phyloP scores from a whole-genome alignment of 1,140 invertebrate species.

The Eumaeus atala region DNA sequence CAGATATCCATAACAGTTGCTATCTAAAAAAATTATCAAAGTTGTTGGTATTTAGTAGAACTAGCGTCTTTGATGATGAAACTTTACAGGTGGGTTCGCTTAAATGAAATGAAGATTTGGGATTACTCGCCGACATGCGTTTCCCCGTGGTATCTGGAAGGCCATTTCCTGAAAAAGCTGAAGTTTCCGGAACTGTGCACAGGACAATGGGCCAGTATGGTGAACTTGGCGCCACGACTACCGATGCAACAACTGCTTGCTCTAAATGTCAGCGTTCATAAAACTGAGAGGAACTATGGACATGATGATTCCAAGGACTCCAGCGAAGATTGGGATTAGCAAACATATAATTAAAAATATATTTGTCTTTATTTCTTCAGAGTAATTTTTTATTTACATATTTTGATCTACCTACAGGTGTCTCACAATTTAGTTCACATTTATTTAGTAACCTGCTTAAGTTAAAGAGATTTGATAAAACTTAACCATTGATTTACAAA shows the following conservation, averaged over 20 bases:
- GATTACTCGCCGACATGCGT: conserved; percentile 83
- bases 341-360: neutral
- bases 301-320: conserved; percentile 38
- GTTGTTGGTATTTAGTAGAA: no score
- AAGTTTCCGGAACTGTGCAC: conserved; percentile 88
- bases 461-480: no score
- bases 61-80: no score
- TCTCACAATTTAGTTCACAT: no score
- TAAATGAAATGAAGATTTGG: conserved; percentile 81
- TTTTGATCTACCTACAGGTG: no score
- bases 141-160: conserved; percentile 83
- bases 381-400: no score
- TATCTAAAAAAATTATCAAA: no score
- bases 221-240: conserved; percentile 80
- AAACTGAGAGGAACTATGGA: conserved; percentile 64
- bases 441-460: no score
- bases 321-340: conserved; percentile 46
- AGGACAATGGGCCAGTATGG: conserved; percentile 90
- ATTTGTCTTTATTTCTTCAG: no score
- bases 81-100: conserved; percentile 77
- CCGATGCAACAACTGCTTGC: conserved; percentile 73
- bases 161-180: conserved; percentile 79
- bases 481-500: no score
- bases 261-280: conserved; percentile 66
- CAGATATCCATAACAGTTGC: no score